Evolutionary conservation across 2,113 vertebrate genomes (phyloP).

Genomic region (Vombatus ursinus): DNA sequence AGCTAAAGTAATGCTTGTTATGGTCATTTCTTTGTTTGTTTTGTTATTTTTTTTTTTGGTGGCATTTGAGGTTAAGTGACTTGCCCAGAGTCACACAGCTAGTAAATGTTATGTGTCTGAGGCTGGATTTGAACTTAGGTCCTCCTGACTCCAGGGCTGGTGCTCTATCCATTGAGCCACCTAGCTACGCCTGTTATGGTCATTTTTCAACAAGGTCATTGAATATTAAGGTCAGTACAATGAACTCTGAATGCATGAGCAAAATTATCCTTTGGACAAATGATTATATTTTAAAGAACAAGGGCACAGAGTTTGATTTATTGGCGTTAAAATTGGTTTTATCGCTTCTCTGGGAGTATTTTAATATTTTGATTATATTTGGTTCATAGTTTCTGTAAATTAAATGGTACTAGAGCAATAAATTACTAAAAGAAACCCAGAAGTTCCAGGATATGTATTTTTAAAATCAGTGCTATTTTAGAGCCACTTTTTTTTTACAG

Average conservation of each 20-base stretch:
- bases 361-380: slow-evolving; percentile 16
- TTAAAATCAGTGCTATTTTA: too few species aligned
- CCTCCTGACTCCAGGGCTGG: too few species aligned
- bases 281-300: neutral
- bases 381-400: neutral
- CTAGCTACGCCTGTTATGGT: neutral
- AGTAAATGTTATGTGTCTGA: too few species aligned
- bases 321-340: slow-evolving; percentile 22
- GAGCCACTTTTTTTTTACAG: too few species aligned
- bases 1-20: neutral
- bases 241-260: slow-evolving; percentile 12
- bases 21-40: slow-evolving; percentile 13
- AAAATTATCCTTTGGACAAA: slow-evolving; percentile 7
- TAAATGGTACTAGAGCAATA: slow-evolving; percentile 10
- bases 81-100: too few species aligned
- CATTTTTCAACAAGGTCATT: slow-evolving; percentile 32
- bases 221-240: slow-evolving; percentile 33
- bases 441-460: neutral
- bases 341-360: slow-evolving; percentile 8
- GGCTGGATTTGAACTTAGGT: too few species aligned
- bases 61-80: too few species aligned
- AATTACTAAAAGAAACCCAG: neutral
- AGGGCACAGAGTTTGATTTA: slow-evolving; percentile 36
- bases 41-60: too few species aligned
- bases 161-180: too few species aligned